Evolutionary conservation across 2,888 invertebrate genomes (phyloP).

Genomic region (Melitaea athalia): DNA sequence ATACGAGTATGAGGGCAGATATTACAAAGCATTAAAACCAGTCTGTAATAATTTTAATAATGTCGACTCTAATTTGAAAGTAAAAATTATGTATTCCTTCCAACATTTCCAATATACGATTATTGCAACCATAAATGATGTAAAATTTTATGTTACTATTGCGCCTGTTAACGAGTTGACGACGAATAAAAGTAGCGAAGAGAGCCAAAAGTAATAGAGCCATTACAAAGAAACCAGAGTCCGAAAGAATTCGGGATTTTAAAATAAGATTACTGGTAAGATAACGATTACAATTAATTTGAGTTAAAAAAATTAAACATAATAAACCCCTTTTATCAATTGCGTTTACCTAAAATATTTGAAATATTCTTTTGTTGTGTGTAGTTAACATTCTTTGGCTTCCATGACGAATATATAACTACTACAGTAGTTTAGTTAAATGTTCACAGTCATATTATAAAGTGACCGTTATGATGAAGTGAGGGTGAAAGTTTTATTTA

Average conservation of each 20-base stretch:
- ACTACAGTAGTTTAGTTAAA: too few species aligned
- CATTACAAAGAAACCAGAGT: slow-evolving; percentile 8
- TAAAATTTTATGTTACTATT: slow-evolving; percentile 29
- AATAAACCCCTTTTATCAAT: not conserved
- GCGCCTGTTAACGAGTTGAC: slow-evolving; percentile 22
- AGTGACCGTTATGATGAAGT: too few species aligned
- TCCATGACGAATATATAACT: too few species aligned
- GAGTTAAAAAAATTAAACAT: not conserved
- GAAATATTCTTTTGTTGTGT: too few species aligned
- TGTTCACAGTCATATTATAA: too few species aligned
- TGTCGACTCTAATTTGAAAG: not conserved
- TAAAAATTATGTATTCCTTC: slow-evolving; percentile 22
- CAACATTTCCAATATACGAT: slow-evolving; percentile 24
- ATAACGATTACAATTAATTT: not conserved
- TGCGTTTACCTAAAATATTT: not conserved
- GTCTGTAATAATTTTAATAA: not conserved
- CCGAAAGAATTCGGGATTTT: not conserved
- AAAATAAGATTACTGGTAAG: too few species aligned
- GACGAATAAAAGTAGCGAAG: slow-evolving; percentile 21
- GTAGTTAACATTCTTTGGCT: too few species aligned
- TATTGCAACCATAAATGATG: slow-evolving; percentile 36
- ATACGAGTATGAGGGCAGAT: not conserved
- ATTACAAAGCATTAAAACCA: not conserved
- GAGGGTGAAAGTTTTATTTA: too few species aligned
- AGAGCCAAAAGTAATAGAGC: slow-evolving; percentile 5